Base-by-base conservation (phyloP, 2,888 invertebrate species). In the Tribolium freemani region DNA sequence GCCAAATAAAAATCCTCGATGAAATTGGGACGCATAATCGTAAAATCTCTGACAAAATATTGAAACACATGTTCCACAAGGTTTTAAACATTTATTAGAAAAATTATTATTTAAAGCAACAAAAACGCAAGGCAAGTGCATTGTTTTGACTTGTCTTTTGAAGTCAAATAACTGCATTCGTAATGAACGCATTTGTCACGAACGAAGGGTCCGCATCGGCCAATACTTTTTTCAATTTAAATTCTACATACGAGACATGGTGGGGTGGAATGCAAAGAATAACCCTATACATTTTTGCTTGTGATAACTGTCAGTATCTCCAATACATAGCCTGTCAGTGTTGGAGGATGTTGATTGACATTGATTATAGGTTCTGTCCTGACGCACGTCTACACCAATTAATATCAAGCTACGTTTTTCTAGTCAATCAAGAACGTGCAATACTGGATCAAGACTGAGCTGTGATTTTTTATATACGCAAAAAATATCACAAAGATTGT, bases 311-410 rank as follows among this genome's bases (percentile, higher is more conserved):
- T 79, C 80, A 80, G 76, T 77, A 77, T 74, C 70, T 76, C 73
- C 73, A 56, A 77, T 77, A 71, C 72, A 72, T 68, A 71, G 71
- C 69, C 61, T 76, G 75, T 73, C 73, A 72, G 72, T 69, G 53
- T 31, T 76, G 70, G 74, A 70, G 75, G 76, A 73, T 76, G 76
- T 76, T 82, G 82, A 82, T 80, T 82, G 82, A 82, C 82, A 76
- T 67, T 82, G 79, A 82, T 82, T 81, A 79, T 77, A 79, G 80
- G 74, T 68, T 76, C 76, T 70, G 66, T 72, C 66, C 74, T 77
- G 77, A 74, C 68, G 68, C 67, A 75, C 71, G 80, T 79, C 78
- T 69, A 71, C 71, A 72, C 73, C 75, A 75, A 78, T 80, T 78
- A 79, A 77, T 76, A 75, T 77, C 74, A 72, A 21, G 51, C 5